Conservation (phyloP, 2,797 vertebrate species). For the Ambastaia sidthimunki region DNA sequence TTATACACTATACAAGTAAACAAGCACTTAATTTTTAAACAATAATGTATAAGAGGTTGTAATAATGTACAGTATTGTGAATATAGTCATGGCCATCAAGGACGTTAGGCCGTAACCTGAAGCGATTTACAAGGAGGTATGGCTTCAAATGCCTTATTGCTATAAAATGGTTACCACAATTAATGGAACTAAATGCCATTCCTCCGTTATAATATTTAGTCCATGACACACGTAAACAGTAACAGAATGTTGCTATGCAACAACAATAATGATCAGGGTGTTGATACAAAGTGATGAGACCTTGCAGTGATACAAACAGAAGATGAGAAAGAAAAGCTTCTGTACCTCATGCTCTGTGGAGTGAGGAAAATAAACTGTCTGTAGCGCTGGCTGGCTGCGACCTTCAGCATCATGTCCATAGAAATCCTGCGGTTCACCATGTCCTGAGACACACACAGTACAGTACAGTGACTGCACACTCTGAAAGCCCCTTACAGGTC, state of each 20-base stretch:
- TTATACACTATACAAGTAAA: no score
- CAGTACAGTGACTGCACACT: neutral
- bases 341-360: conserved; percentile 92
- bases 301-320: neutral
- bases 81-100: no score
- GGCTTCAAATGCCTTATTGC: no score
- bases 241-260: neutral
- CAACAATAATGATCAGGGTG: no score
- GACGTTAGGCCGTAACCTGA: no score
- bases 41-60: no score
- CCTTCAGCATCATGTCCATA: conserved; percentile 94
- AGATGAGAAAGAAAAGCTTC: neutral
- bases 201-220: neutral
- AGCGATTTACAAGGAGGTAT: no score
- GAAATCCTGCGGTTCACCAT: conserved; percentile 96
- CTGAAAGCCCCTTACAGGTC: neutral
- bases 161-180: neutral
- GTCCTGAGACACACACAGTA: conserved; percentile 76
- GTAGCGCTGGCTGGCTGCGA: conserved; percentile 86
- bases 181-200: neutral
- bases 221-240: neutral
- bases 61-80: no score
- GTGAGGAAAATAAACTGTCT: conserved; percentile 96
- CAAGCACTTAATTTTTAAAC: no score
- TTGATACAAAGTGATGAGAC: no score